Evolutionary conservation across 2,888 invertebrate genomes (phyloP), one percentile per base, ranked within the genome.

Genomic region (Theretra japonica): DNA sequence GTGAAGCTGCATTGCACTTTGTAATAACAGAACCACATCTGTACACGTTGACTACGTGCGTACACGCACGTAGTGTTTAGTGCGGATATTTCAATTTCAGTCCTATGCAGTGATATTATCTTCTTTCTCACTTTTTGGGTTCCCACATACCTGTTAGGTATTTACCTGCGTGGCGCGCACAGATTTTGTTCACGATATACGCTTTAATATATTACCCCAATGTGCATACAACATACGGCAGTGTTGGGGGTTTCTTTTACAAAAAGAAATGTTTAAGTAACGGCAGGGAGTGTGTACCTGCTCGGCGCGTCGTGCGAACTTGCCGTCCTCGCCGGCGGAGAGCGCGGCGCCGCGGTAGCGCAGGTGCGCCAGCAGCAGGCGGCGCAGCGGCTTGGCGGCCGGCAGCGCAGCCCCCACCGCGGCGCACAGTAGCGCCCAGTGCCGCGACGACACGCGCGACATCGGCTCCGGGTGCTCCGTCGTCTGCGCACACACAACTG

Each of bases 221-320:
- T 33, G 30, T 4, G 6, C 11, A 41, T 41, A 15, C 15, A 41
- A 11, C 15, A 15, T 41, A 41, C 41, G 11, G 15, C 41, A 41
- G 41, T 41, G 41, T 11, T 33, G 33, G 6, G 33, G 7, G 15
- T 41, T 41, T 41, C 15, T 41, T 41, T 1, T 2, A 41, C 41
- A 41, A 41, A 3, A n/a, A 19, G 0, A 21, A 56, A 8, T 5
- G 33, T 8, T 33, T 8, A 0, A 8, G 33, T 8, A 33, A 1
- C 33, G 33, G 33, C 19, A 19, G 0, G 17, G 15, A 17, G 15
- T 19, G 19, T 19, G 19, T 53, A 72, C 96, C 95, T 98, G 98
- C 84, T 99, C 98, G 17, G 98, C 98, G 86, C 99, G 97, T 76
- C 98, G 92, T 0, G 99, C 98, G 90, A 97, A 99, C 93, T 98